Base-by-base conservation (phyloP, 2,797 vertebrate genomes). In the Anableps anableps region DNA sequence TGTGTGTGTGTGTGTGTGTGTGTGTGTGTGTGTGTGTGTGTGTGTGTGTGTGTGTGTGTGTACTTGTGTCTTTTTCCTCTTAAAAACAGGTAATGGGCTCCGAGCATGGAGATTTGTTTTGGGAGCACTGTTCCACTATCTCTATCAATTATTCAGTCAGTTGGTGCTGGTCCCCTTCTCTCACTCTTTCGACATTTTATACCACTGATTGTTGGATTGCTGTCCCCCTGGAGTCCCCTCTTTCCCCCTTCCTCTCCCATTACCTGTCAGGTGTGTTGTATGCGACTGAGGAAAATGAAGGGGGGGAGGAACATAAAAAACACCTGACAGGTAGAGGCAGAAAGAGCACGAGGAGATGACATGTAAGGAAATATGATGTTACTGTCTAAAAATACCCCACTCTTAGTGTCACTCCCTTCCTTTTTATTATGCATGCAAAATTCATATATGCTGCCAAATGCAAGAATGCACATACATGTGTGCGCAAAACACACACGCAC, bases 91-190 rank as follows among this genome's bases (percentile, higher is more conserved):
- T 93, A 88, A 91, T 72, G 72, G 80, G 83, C 86, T 92, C 82
- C 58, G 74, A 89, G 86, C 86, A 84, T 80, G 72, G 87, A 76
- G 81, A 87, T 89, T 88, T 76, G 75, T 81, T 91, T 86, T 83
- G 85, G 84, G 84, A 88, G 84, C 55, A 26, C 74, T 36, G 78
- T 47, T 87, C 45, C 84, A 58, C 88, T 87, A 86, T 85, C 80
- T 83, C 79, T 72, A 93, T 95, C 88, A 94, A 94, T 94, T 92
- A 95, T 95, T 94, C 89, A 93, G 79, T 53, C 83, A 72, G 78
- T 53, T 90, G 86, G 80, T 77, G 75, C 74, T 81, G n/a, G 77
- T 75, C 76, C 41, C 68, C 26, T 71, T 88, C 87, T 84, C 75
- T 79, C 70, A 36, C 84, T 78, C 73, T 88, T 88, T 90, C 88